Evolutionary conservation across 53 echinoderm and acorn worm species (phyloP).

Genomic region (Crossaster papposus): DNA sequence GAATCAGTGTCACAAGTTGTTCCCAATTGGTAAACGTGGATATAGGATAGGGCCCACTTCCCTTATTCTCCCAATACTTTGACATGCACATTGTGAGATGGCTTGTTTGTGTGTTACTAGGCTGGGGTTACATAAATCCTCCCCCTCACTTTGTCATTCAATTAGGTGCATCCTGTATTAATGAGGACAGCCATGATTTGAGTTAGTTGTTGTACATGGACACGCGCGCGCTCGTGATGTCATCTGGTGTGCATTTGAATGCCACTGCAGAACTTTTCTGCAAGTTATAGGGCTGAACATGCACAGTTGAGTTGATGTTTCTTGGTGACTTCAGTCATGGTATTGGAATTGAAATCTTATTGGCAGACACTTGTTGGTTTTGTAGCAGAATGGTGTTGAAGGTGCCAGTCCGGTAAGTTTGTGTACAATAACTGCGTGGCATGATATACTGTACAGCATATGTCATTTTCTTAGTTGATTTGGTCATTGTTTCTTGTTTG

Average conservation of each 20-base stretch:
- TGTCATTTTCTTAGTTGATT: too few species aligned
- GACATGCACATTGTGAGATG: neutral
- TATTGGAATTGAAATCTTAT: neutral
- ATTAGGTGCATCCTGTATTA: conserved; percentile 53
- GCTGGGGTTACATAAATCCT: neutral
- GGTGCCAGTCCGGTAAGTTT: neutral
- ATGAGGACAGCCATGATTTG: conserved; percentile 17
- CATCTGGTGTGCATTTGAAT: neutral
- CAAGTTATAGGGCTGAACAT: neutral
- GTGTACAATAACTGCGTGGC: neutral
- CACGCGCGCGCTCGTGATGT: neutral
- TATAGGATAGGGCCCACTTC: neutral
- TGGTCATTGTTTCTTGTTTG: neutral
- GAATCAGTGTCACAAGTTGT: conserved; percentile 20
- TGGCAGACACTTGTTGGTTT: neutral
- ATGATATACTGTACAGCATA: neutral
- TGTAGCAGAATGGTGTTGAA: conserved; percentile 4
- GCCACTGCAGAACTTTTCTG: neutral
- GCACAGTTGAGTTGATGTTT: neutral
- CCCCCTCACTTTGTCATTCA: neutral
- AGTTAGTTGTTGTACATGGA: neutral
- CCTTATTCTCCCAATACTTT: neutral
- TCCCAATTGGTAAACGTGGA: neutral
- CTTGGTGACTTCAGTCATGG: neutral
- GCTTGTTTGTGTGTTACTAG: neutral